phyloP scores from a whole-genome alignment of 1,140 invertebrate genomes.

The Caenorhabditis brenneri region DNA sequence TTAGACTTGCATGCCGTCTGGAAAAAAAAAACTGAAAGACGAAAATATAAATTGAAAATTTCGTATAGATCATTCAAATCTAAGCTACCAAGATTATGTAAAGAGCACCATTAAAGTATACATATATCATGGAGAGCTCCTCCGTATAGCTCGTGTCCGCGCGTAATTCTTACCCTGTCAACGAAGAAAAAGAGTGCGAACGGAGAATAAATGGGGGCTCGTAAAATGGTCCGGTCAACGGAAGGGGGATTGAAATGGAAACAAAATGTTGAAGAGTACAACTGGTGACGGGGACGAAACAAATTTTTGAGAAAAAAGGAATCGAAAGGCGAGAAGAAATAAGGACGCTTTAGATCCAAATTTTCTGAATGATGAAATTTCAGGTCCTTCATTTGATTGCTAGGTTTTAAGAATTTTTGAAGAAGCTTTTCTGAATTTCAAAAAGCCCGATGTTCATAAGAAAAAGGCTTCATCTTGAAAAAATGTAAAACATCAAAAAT shows the following conservation, averaged over 20 bases:
- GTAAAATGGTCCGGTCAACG: slow-evolving; percentile 9
- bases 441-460: no score
- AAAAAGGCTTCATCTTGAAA: no score
- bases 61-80: not conserved
- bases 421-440: not conserved
- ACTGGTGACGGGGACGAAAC: no score
- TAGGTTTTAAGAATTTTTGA: no score
- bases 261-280: not conserved
- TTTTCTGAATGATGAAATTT: no score
- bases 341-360: no score
- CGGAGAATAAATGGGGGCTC: not conserved
- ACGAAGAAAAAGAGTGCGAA: not conserved
- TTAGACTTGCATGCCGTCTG: slow-evolving; percentile 35
- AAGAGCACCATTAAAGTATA: not conserved
- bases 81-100: no score
- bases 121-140: not conserved
- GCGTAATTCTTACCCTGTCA: not conserved
- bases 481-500: no score
- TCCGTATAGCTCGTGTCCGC: not conserved
- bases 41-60: not conserved
- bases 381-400: no score
- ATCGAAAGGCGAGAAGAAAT: no score
- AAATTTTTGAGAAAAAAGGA: no score
- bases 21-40: not conserved
- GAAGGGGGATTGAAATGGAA: not conserved